phyloP scores from a whole-genome alignment of 2,888 invertebrate species.

The Cyclophora punctaria region DNA sequence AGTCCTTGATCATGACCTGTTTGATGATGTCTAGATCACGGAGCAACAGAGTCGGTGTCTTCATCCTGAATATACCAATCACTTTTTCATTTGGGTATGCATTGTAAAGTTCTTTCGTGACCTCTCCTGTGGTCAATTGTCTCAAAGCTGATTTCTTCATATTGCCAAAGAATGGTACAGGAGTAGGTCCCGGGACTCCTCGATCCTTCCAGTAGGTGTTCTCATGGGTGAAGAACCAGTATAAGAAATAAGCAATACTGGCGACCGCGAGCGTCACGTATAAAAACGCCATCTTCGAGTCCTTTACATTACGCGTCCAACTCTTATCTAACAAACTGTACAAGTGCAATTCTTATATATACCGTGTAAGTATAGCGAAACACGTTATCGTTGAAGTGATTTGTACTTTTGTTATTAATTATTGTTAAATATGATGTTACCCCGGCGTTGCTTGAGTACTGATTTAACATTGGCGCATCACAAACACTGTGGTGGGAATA shows the following conservation, averaged over 20 bases:
- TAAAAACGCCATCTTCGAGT: constrained; percentile 3
- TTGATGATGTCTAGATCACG: constrained; percentile 45
- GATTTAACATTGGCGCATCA: too few species aligned
- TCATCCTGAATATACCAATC: constrained; percentile 42
- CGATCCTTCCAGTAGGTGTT: constrained; percentile 39
- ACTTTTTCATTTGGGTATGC: constrained; percentile 39
- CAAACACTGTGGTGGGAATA: too few species aligned
- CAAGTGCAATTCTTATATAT: too few species aligned
- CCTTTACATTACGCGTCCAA: too few species aligned
- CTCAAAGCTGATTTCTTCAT: constrained; percentile 25
- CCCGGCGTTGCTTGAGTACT: too few species aligned
- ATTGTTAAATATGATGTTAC: too few species aligned
- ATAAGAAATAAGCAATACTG: constrained; percentile 13
- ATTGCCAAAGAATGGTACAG: constrained; percentile 36
- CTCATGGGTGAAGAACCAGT: constrained; percentile 33
- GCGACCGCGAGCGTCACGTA: constrained; percentile 10
- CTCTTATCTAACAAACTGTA: too few species aligned
- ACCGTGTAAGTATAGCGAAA: too few species aligned
- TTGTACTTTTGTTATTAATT: too few species aligned
- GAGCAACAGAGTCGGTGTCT: constrained; percentile 34
- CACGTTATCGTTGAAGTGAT: too few species aligned
- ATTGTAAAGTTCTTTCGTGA: constrained; percentile 32
- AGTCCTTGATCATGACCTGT: constrained; percentile 44
- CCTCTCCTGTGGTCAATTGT: constrained; percentile 19
- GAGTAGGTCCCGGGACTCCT: constrained; percentile 33